phyloP scores from a whole-genome alignment of 2,797 vertebrate species.

The Aphelocoma californica region DNA sequence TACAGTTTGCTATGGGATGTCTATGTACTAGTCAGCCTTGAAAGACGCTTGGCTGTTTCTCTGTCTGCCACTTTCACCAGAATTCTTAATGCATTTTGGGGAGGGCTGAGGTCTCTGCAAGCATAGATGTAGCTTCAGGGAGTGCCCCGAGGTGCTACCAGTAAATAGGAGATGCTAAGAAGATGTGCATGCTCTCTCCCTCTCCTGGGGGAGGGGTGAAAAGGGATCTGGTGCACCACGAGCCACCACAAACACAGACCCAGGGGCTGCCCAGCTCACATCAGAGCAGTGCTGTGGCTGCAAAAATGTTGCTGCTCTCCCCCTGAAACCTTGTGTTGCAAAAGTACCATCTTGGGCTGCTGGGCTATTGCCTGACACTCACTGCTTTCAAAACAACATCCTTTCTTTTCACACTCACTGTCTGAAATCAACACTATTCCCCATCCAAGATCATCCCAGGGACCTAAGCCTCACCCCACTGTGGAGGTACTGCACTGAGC shows the following conservation, averaged over 20 bases:
- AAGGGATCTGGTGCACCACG: neutral
- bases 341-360: neutral
- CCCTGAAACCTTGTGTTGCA: neutral
- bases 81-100: neutral
- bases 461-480: neutral
- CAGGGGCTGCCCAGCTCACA: neutral
- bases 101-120: neutral
- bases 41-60: neutral
- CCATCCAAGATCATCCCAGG: neutral
- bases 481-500: neutral
- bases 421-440: neutral
- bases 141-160: neutral
- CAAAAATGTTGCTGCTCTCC: neutral
- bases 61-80: neutral
- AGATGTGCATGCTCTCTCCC: neutral
- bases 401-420: neutral
- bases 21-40: neutral
- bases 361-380: neutral
- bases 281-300: neutral
- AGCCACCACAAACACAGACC: neutral
- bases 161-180: neutral
- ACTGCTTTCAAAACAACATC: neutral
- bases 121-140: neutral
- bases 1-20: neutral
- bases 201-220: neutral